A percentile compares a stretch with the other conserved stretches of the same genome.
phyloP scores from a whole-genome alignment of 2,888 invertebrate genomes.

The Hyalella azteca region DNA sequence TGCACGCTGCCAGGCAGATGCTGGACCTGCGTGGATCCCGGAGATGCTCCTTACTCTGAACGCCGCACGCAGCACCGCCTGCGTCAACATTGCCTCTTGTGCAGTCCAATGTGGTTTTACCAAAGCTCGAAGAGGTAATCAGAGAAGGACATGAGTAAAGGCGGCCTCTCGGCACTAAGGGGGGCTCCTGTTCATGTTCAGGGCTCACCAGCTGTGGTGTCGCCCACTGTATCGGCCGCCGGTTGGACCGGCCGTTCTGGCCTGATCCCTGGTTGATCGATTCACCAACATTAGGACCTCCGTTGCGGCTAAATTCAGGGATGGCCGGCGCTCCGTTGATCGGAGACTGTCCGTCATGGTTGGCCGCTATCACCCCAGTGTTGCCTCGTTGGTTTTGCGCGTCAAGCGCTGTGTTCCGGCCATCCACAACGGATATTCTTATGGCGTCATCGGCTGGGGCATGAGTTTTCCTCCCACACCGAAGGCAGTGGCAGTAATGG shows the following conservation, averaged over 20 bases:
- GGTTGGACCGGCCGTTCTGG: background rate
- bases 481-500: background rate
- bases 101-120: no score
- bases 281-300: no score
- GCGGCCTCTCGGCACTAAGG: background rate
- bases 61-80: background rate
- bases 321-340: background rate
- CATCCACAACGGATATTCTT: background rate
- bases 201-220: background rate
- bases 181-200: background rate
- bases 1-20: background rate
- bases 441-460: background rate
- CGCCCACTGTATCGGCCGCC: background rate
- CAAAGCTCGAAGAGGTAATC: background rate
- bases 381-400: background rate
- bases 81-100: no score
- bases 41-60: background rate
- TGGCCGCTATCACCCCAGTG: no score
- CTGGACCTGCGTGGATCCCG: background rate
- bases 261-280: no score
- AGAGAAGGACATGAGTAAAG: no score
- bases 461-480: background rate
- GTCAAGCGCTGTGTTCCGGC: background rate
- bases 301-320: no score
- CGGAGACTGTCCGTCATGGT: background rate